phyloP scores from a whole-genome alignment of 2,113 vertebrate genomes.

The Antechinus flavipes region DNA sequence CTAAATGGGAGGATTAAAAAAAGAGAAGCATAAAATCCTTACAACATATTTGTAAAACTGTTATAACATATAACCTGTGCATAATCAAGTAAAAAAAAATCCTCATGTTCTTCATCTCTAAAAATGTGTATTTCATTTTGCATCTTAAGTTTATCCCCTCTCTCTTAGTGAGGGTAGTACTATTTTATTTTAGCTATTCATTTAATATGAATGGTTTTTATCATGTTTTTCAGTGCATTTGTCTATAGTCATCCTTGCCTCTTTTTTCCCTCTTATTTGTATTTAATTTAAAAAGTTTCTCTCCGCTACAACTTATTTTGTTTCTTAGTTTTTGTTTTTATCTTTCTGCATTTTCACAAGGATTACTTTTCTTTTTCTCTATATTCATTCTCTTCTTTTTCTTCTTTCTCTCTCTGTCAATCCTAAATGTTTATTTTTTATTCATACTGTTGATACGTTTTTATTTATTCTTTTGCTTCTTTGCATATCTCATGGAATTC shows the following conservation, averaged over 20 bases:
- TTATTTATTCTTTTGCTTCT: not conserved
- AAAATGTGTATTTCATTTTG: not conserved
- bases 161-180: not conserved
- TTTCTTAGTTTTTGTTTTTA: not conserved
- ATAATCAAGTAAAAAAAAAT: not conserved
- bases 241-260: not conserved
- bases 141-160: not conserved
- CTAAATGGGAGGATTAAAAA: not conserved
- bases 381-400: not conserved
- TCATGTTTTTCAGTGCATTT: not conserved
- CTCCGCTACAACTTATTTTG: not conserved
- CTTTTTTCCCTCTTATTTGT: not conserved
- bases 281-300: not conserved
- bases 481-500: too few species aligned
- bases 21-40: not conserved
- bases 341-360: not conserved
- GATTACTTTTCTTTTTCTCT: not conserved
- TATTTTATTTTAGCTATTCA: not conserved
- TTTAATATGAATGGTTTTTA: not conserved
- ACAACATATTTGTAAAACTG: not conserved
- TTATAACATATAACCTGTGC: not conserved
- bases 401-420: not conserved
- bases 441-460: not conserved
- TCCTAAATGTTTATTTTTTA: not conserved
- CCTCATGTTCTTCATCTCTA: not conserved